These are phyloP conservation scores for Poecilia gillii DNA, from an alignment of 2,797 vertebrate species.

Conservation along the genomic window DNA sequence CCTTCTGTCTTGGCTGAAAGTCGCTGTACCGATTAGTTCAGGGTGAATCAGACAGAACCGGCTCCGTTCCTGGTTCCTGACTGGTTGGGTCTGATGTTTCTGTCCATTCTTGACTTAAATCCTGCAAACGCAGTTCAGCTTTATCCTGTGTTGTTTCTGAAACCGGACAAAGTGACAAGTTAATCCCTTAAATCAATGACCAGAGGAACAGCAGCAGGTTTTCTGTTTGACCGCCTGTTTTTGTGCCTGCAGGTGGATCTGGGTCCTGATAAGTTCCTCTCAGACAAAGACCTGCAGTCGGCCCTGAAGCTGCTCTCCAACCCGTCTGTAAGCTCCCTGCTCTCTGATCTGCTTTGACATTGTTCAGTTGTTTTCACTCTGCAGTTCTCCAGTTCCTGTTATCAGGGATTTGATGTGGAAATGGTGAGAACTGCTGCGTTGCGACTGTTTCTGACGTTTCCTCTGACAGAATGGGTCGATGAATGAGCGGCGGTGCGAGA, in stretches of 20 bases:
- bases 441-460: background rate
- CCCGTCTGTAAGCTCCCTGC: conserved; percentile 83
- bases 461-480: background rate
- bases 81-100: background rate
- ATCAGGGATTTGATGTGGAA: background rate
- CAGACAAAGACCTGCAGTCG: conserved; percentile 96
- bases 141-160: background rate
- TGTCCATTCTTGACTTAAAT: background rate
- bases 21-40: background rate
- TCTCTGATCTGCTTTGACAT: background rate
- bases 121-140: background rate
- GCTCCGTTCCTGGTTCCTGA: background rate
- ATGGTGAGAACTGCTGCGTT: background rate
- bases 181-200: background rate
- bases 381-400: background rate
- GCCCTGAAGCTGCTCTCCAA: conserved; percentile 91
- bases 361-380: background rate
- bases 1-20: background rate
- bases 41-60: background rate
- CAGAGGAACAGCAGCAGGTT: background rate
- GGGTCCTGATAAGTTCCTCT: conserved; percentile 95
- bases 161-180: background rate
- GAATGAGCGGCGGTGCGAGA: background rate
- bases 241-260: conserved; percentile 87
- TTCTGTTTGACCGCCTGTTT: background rate